Percentiles rank a stretch among this genome's conserved stretches.
phyloP scores from a whole-genome alignment of 2,113 vertebrate genomes.

The Podarcis cretensis region DNA sequence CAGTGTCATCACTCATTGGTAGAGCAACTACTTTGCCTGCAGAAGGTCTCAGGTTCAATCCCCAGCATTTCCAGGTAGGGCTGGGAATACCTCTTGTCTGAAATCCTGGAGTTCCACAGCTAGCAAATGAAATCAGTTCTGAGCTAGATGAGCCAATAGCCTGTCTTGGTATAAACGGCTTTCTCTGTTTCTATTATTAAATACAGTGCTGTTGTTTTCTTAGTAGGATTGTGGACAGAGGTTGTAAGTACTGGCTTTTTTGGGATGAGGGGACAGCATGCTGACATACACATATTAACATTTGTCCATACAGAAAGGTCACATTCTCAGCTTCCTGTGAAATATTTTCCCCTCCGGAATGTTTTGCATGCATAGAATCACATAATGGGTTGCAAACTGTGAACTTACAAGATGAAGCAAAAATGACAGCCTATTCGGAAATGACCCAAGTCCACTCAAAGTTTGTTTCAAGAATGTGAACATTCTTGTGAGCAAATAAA shows the following conservation, averaged over 20 bases:
- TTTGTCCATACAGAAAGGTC: neutral
- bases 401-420: neutral
- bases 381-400: neutral
- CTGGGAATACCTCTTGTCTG: too few species aligned
- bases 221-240: neutral
- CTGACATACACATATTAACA: neutral
- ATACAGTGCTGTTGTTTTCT: neutral
- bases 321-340: neutral
- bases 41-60: too few species aligned
- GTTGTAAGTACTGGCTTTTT: neutral
- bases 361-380: neutral
- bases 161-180: too few species aligned
- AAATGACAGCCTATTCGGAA: neutral
- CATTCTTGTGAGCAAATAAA: neutral
- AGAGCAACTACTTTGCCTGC: too few species aligned
- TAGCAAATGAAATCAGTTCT: too few species aligned
- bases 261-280: neutral
- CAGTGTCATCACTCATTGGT: too few species aligned
- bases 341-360: slow-evolving; percentile 4
- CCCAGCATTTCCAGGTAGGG: too few species aligned
- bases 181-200: neutral
- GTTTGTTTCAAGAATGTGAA: neutral
- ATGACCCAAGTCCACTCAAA: neutral
- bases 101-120: too few species aligned
- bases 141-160: too few species aligned